Percentiles rank a stretch among this genome's conserved stretches.
Evolutionary conservation across 2,888 invertebrate genomes (phyloP).

Genomic region (Bombyx huttoni): DNA sequence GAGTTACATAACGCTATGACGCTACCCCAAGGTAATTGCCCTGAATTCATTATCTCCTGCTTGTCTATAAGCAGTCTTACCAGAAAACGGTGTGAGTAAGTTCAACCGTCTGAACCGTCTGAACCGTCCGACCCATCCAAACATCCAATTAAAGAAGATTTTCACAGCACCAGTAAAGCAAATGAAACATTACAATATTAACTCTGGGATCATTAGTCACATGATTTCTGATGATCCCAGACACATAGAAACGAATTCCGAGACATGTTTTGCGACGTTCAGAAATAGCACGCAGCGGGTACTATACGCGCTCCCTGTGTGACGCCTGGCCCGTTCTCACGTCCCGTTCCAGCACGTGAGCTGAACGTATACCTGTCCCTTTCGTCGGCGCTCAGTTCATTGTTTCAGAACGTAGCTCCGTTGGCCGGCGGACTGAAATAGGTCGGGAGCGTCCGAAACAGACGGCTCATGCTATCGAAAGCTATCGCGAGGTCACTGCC

Average conservation of each 20-base stretch:
- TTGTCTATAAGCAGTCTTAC: not conserved
- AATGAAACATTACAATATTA: conserved; percentile 20
- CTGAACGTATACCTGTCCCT: conserved; percentile 49
- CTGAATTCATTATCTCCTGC: conserved; percentile 33
- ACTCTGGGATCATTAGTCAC: conserved; percentile 58
- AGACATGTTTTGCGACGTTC: conserved; percentile 69
- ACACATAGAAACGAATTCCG: conserved; percentile 69
- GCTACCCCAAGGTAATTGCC: conserved; percentile 37
- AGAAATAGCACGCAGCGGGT: conserved; percentile 68
- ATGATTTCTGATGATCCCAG: conserved; percentile 66
- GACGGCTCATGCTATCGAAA: conserved; percentile 62
- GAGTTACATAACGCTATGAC: conserved; percentile 38
- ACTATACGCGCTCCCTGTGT: conserved; percentile 61
- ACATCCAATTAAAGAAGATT: not conserved
- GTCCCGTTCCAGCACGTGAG: conserved; percentile 46
- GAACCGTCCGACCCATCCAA: too few relatives aligned
- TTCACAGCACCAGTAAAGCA: conserved; percentile 1
- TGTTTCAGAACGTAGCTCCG: conserved; percentile 60
- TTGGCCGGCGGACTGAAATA: conserved; percentile 65
- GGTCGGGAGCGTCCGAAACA: conserved; percentile 65
- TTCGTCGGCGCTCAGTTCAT: conserved; percentile 60
- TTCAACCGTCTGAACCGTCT: too few relatives aligned
- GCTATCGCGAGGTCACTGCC: conserved; percentile 63
- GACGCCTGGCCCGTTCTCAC: conserved; percentile 41
- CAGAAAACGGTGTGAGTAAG: not conserved